Percentiles rank a stretch among this genome's conserved stretches.
These are phyloP conservation scores for Sarcophilus harrisii DNA, from an alignment of 2,797 vertebrate species.

Conservation along the genomic window DNA sequence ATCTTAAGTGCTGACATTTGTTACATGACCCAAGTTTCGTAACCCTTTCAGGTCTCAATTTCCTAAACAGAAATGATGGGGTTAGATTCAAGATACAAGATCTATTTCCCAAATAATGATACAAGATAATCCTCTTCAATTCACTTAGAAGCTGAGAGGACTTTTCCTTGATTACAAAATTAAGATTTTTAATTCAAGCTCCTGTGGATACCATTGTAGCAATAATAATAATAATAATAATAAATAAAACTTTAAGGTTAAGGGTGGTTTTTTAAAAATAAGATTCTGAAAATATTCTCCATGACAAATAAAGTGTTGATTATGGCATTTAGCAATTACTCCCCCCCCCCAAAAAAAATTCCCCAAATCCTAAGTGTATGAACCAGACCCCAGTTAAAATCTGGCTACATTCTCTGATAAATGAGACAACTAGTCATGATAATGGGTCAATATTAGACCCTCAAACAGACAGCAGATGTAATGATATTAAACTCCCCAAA, in stretches of 20 bases:
- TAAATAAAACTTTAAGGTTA: not conserved
- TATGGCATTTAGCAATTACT: constrained; percentile 4
- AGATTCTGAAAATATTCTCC: constrained; percentile 64
- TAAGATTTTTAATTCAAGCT: constrained; percentile 55
- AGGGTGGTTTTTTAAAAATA: constrained; percentile 13
- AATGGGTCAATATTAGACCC: not conserved
- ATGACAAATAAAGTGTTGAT: constrained; percentile 44
- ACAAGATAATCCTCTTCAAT: constrained; percentile 11
- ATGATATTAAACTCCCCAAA: not conserved
- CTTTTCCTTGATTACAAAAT: constrained; percentile 48
- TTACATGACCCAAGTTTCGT: not conserved
- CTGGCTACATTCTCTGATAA: not conserved
- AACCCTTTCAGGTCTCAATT: not conserved
- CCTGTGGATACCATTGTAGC: not conserved
- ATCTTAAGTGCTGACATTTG: not conserved
- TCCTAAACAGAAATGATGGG: not conserved
- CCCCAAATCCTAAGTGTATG: constrained; percentile 6
- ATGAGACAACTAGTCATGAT: not conserved
- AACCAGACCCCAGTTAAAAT: constrained; percentile 7
- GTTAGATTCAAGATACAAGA: not conserved
- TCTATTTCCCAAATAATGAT: not conserved
- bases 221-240: too few species aligned
- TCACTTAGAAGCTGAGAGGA: constrained; percentile 15
- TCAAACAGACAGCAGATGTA: not conserved
- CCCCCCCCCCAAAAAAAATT: constrained; percentile 1